Conservation (phyloP, 2,113 vertebrate species). For the Aldabrachelys gigantea region DNA sequence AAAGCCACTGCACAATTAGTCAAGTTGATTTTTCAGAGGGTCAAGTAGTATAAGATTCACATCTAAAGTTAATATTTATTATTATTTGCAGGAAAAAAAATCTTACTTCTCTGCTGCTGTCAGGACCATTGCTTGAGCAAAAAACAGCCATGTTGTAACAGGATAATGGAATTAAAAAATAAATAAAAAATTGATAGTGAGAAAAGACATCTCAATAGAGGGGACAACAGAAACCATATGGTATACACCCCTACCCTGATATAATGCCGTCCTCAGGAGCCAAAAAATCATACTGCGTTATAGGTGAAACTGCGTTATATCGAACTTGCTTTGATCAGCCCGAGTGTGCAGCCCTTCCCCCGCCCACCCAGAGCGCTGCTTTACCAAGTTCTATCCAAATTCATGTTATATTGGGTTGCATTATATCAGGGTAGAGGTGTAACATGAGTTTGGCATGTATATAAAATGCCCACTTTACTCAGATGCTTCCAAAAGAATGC, state of each 20-base stretch:
- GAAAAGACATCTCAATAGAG: background rate
- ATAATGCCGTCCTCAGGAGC: too few relatives aligned
- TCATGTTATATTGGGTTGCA: too few relatives aligned
- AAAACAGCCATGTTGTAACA: background rate
- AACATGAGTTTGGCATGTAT: background rate
- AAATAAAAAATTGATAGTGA: background rate
- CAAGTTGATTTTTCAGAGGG: conserved; percentile 29
- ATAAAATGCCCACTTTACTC: background rate
- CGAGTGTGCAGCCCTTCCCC: too few relatives aligned
- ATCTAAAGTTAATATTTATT: background rate
- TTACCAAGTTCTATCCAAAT: too few relatives aligned
- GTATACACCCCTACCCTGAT: background rate
- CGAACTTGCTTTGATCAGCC: too few relatives aligned
- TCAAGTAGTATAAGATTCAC: background rate
- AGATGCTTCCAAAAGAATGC: background rate
- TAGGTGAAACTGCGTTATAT: too few relatives aligned
- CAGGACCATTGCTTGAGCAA: background rate
- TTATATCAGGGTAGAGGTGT: too few relatives aligned
- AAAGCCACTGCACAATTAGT: conserved; percentile 1
- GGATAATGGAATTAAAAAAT: background rate
- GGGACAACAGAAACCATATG: background rate
- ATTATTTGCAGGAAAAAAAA: background rate
- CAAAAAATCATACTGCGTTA: too few relatives aligned
- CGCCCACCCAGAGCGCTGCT: too few relatives aligned
- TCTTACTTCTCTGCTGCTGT: background rate